phyloP scores from a whole-genome alignment of 2,113 vertebrate genomes.

The Manacus vitellinus region DNA sequence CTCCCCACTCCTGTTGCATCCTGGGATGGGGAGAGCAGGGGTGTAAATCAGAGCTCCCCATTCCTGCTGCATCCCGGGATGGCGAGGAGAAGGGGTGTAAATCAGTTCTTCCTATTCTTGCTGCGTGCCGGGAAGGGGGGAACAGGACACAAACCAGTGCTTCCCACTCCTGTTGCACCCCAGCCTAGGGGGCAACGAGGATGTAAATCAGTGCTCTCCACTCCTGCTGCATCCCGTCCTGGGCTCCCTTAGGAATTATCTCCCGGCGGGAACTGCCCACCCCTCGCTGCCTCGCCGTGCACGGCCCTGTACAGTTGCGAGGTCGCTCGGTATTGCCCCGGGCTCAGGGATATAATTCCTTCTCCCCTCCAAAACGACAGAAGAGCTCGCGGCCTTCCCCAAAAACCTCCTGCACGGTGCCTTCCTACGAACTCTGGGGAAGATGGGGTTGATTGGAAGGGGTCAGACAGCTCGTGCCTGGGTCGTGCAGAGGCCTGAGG shows the following conservation, averaged over 20 bases:
- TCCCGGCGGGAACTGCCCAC: neutral
- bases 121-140: neutral
- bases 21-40: fast-evolving
- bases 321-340: fast-evolving
- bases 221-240: fast-evolving
- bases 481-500: neutral
- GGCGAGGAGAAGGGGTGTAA: neutral
- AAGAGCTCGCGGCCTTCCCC: neutral
- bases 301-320: fast-evolving
- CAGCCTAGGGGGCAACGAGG: fast-evolving
- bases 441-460: neutral
- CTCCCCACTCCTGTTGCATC: fast-evolving
- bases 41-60: neutral
- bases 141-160: neutral
- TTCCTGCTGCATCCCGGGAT: too few relatives aligned
- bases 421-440: neutral
- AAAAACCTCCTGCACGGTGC: fast-evolving
- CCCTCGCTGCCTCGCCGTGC: fast-evolving
- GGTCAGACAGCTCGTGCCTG: too few relatives aligned
- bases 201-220: too few relatives aligned
- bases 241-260: neutral
- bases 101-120: neutral
- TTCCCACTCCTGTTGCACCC: neutral
- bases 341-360: fast-evolving
- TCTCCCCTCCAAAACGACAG: neutral